Evolutionary conservation across 2,888 invertebrate species (phyloP).

Genomic region (Leptinotarsa peninsularis): DNA sequence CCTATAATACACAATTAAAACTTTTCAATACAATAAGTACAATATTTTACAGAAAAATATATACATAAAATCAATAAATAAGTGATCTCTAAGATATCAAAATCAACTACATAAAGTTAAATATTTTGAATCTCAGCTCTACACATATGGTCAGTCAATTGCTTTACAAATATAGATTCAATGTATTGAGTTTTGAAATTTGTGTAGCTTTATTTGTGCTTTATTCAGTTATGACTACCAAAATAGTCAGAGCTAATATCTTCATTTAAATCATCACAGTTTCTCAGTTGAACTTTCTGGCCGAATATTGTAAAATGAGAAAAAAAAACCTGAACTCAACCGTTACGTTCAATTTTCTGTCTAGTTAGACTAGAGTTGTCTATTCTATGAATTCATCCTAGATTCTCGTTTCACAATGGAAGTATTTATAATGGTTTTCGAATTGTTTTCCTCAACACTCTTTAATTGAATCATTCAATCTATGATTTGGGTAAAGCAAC

Average conservation of each 20-base stretch:
- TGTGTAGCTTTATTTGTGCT: too few species aligned
- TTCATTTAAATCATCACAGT: too few species aligned
- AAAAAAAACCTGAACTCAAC: too few species aligned
- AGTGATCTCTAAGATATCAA: background rate
- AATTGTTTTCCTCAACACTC: background rate
- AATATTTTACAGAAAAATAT: constrained; percentile 7
- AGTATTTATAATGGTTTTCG: too few species aligned
- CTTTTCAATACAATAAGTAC: constrained; percentile 10
- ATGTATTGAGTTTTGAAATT: background rate
- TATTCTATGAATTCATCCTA: too few species aligned
- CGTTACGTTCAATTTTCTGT: too few species aligned
- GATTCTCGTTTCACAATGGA: too few species aligned
- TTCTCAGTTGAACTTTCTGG: too few species aligned
- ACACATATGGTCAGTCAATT: background rate
- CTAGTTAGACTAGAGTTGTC: too few species aligned
- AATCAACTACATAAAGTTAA: background rate
- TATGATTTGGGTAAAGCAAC: background rate
- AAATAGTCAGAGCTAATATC: too few species aligned
- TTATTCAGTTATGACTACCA: too few species aligned
- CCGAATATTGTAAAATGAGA: too few species aligned
- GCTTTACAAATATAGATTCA: background rate
- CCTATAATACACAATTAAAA: constrained; percentile 6
- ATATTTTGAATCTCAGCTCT: background rate
- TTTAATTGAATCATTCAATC: background rate
- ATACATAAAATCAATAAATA: constrained; percentile 13